phyloP scores from a whole-genome alignment of 2,888 invertebrate species.

The Hirtodrosophila trivittata region DNA sequence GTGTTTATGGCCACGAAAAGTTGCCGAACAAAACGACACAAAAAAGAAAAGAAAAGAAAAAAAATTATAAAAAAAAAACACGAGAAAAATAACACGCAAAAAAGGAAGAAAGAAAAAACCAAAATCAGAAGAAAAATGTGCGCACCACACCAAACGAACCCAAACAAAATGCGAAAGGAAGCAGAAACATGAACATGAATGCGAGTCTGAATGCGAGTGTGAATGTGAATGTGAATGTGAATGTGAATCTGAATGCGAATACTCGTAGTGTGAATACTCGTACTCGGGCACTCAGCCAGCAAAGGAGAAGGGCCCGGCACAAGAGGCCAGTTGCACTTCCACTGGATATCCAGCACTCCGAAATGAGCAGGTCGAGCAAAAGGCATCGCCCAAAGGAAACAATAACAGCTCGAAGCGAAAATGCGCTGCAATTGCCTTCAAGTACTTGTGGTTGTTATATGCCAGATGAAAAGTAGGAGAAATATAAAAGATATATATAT shows the following conservation, averaged over 20 bases:
- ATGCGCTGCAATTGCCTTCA: slow-evolving; percentile 33
- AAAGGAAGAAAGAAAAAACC: slow-evolving; percentile 17
- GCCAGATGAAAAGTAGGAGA: no score
- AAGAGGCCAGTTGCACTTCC: slow-evolving; percentile 9
- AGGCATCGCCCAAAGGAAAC: slow-evolving; percentile 34
- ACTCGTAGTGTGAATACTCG: slow-evolving; percentile 24
- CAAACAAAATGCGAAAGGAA: slow-evolving; percentile 42
- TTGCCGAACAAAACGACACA: slow-evolving; percentile 64
- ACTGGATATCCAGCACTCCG: slow-evolving; percentile 18
- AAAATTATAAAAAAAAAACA: slow-evolving; percentile 16
- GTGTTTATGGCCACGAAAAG: slow-evolving; percentile 76
- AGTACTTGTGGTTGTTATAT: no score
- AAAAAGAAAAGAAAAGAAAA: slow-evolving; percentile 24
- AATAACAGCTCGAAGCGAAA: slow-evolving; percentile 39
- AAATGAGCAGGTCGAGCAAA: slow-evolving; percentile 35
- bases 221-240: slow-evolving; percentile 24
- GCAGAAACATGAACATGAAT: slow-evolving; percentile 15
- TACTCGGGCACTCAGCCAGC: slow-evolving; percentile 30
- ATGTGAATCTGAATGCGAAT: slow-evolving; percentile 20
- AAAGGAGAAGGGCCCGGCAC: neutral
- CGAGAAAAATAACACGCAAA: slow-evolving; percentile 3
- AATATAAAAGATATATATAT: no score
- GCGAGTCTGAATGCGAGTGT: slow-evolving; percentile 21
- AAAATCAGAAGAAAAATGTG: slow-evolving; percentile 57
- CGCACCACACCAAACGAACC: slow-evolving; percentile 32